These are phyloP conservation scores for Panopea generosa DNA, from an alignment of 2,888 invertebrate species.

Conservation along the genomic window DNA sequence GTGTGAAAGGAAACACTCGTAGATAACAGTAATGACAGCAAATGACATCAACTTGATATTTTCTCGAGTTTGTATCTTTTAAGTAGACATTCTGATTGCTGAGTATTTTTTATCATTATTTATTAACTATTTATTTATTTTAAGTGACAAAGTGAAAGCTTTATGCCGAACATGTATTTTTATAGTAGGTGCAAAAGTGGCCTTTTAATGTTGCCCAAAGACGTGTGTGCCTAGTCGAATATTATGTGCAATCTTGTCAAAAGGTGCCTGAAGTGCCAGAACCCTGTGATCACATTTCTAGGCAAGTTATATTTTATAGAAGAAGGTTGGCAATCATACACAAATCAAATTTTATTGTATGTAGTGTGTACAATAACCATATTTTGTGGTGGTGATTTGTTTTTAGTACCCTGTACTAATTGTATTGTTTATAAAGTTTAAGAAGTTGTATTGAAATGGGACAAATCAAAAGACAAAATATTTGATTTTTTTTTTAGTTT, in stretches of 20 bases:
- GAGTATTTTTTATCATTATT: conserved; percentile 2
- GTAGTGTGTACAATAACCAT: too few species aligned
- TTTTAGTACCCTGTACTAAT: too few species aligned
- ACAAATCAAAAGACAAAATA: too few species aligned
- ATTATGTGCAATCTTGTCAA: conserved; percentile 9
- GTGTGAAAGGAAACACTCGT: too few species aligned
- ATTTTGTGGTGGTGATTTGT: too few species aligned
- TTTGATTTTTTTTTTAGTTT: too few species aligned
- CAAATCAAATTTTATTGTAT: too few species aligned
- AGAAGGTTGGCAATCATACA: too few species aligned
- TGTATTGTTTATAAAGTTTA: too few species aligned
- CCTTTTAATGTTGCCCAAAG: conserved; percentile 21
- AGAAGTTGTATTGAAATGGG: too few species aligned
- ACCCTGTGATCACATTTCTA: too few species aligned
- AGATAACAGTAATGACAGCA: not conserved
- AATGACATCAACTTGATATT: not conserved
- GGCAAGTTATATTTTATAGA: too few species aligned
- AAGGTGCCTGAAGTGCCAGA: not conserved
- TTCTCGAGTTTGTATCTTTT: not conserved
- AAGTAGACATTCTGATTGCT: conserved; percentile 6
- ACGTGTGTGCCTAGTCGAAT: conserved; percentile 34
- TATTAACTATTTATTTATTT: conserved; percentile 9
- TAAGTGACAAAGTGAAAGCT: not conserved
- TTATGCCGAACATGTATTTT: conserved; percentile 8
- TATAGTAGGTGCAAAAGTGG: conserved; percentile 14